Evolutionary conservation across 1,140 invertebrate genomes (phyloP).

Genomic region (Zaprionus nigranus): DNA sequence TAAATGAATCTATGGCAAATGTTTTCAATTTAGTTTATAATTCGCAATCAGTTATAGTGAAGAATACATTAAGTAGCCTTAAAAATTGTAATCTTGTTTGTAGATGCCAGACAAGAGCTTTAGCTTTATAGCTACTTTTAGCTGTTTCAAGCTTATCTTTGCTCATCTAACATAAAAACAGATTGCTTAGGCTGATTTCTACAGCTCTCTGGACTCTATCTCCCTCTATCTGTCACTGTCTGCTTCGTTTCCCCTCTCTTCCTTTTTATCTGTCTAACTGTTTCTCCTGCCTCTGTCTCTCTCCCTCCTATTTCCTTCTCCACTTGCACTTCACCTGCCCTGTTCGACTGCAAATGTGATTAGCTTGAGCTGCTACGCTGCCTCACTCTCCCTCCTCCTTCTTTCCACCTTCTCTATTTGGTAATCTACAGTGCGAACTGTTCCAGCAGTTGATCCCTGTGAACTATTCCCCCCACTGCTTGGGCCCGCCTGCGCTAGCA

Average conservation of each 20-base stretch:
- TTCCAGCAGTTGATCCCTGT: not conserved
- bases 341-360: conserved; percentile 6
- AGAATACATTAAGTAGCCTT: no score
- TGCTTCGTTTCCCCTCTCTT: not conserved
- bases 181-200: not conserved
- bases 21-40: no score
- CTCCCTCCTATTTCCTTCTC: not conserved
- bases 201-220: no score
- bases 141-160: not conserved
- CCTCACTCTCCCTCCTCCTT: not conserved
- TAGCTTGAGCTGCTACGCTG: not conserved
- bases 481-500: not conserved
- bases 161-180: not conserved
- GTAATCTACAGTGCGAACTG: conserved; percentile 1
- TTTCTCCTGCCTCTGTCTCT: not conserved
- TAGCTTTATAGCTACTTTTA: not conserved
- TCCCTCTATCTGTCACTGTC: not conserved
- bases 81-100: no score
- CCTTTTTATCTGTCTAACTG: not conserved
- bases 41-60: no score
- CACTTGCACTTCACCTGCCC: not conserved
- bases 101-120: no score
- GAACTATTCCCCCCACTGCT: not conserved
- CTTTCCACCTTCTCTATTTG: not conserved
- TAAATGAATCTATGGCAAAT: no score